These are phyloP conservation scores for Bombus pyrosoma DNA, from an alignment of 1,140 invertebrate genomes.

Conservation along the genomic window DNA sequence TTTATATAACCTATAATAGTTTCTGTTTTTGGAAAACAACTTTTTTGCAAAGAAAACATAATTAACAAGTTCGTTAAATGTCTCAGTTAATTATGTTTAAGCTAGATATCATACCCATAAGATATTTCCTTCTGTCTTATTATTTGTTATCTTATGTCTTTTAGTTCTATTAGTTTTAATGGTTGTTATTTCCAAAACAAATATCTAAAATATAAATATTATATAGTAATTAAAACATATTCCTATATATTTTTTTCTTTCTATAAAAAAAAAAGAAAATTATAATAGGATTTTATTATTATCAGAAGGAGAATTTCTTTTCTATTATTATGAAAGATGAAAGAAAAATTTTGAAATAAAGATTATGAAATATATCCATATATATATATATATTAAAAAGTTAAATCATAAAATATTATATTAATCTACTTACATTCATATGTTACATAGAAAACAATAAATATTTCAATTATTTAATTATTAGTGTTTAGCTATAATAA, in stretches of 20 bases:
- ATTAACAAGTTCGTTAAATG: background rate
- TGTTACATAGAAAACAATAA: background rate
- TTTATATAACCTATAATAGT: slow-evolving; percentile 23
- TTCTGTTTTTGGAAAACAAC: slow-evolving; percentile 10
- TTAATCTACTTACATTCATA: background rate
- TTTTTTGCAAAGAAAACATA: slow-evolving; percentile 52
- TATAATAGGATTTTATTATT: background rate
- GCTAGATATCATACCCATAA: background rate
- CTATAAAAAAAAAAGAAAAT: background rate
- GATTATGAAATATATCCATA: background rate
- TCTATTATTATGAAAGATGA: background rate
- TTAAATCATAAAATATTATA: background rate
- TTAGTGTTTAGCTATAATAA: background rate
- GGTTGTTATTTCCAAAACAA: background rate
- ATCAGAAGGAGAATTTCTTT: background rate
- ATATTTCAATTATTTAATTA: background rate
- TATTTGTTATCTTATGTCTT: background rate
- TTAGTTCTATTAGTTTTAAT: background rate
- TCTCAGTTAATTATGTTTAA: background rate
- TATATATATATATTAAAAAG: background rate
- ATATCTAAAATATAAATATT: background rate
- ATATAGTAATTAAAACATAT: no score
- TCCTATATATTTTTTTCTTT: background rate
- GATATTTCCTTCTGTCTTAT: background rate
- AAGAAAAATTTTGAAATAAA: background rate